These are phyloP conservation scores for Ctenicera cuprea DNA, from an alignment of 2,888 invertebrate species.

Conservation along the genomic window DNA sequence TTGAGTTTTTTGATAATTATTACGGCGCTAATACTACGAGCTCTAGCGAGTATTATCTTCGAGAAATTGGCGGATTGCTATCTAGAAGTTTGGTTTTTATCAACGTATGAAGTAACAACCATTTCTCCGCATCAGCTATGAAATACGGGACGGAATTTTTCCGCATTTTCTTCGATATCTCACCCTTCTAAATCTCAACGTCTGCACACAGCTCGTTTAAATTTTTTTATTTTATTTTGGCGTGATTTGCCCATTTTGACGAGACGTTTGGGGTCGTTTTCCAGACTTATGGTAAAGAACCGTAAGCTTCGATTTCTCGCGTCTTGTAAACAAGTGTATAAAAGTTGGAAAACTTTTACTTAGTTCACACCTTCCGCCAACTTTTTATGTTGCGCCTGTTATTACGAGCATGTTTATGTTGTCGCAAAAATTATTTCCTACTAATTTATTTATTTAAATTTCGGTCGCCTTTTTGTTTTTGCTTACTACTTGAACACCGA, in stretches of 20 bases:
- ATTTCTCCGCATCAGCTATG: conserved; percentile 39
- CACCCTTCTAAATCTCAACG: conserved; percentile 8
- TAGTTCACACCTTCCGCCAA: conserved; percentile 41
- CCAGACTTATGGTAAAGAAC: not conserved
- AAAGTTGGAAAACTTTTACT: conserved; percentile 44
- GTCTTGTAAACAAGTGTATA: conserved; percentile 44
- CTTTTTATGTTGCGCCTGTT: conserved; percentile 40
- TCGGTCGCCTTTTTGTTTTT: not conserved
- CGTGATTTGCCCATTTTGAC: conserved; percentile 14
- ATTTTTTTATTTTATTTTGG: conserved; percentile 10
- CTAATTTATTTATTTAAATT: conserved; percentile 33
- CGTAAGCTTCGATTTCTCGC: conserved; percentile 23
- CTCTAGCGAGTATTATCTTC: conserved; percentile 53
- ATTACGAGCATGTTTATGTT: conserved; percentile 17
- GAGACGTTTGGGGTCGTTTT: not conserved
- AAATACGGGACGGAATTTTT: conserved; percentile 46
- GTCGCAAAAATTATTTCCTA: conserved; percentile 25
- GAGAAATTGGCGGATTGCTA: conserved; percentile 47
- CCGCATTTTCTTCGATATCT: conserved; percentile 46
- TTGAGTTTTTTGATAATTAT: conserved; percentile 37
- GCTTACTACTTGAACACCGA: conserved; percentile 40
- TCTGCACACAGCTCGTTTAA: conserved; percentile 18
- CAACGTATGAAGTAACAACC: conserved; percentile 42
- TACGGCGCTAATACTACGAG: conserved; percentile 47
- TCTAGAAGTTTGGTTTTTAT: conserved; percentile 45